A percentile compares a stretch with the other conserved stretches of the same genome.
phyloP scores from a whole-genome alignment of 2,797 vertebrate genomes.

The Selene dorsalis region DNA sequence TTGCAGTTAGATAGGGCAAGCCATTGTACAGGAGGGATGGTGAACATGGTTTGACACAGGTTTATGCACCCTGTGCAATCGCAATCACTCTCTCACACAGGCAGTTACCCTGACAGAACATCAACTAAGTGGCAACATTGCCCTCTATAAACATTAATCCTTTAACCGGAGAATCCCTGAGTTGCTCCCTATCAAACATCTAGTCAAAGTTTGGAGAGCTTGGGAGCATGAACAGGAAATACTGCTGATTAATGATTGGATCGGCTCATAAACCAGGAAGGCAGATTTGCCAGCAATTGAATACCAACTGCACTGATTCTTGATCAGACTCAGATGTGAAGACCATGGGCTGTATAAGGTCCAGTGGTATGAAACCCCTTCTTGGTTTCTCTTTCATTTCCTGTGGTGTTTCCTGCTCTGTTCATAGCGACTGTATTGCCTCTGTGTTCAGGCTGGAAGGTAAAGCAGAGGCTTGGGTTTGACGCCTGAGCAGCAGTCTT shows the following conservation, averaged over 20 bases:
- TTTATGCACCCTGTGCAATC: slow-evolving; percentile 54
- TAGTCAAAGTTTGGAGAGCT: slow-evolving; percentile 39
- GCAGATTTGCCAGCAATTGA: slow-evolving; percentile 50
- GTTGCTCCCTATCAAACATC: slow-evolving; percentile 34
- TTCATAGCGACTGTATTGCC: slow-evolving; percentile 46
- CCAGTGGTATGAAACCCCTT: slow-evolving; percentile 38
- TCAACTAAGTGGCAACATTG: slow-evolving; percentile 38
- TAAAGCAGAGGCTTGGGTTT: slow-evolving; percentile 72
- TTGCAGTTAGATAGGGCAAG: slow-evolving; percentile 18
- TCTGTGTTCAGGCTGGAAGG: slow-evolving; percentile 57
- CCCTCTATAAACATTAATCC: slow-evolving; percentile 46
- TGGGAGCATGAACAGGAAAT: slow-evolving; percentile 61
- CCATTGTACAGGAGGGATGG: slow-evolving; percentile 7
- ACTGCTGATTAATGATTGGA: slow-evolving; percentile 68
- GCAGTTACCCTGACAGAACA: slow-evolving; percentile 40
- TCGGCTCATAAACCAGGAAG: slow-evolving; percentile 47
- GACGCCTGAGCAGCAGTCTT: slow-evolving; percentile 64
- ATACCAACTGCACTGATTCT: slow-evolving; percentile 40
- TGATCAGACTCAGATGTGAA: slow-evolving; percentile 75
- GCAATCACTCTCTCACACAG: slow-evolving; percentile 22
- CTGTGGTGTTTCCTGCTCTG: slow-evolving; percentile 67
- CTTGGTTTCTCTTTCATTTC: slow-evolving; percentile 71
- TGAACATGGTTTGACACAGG: slow-evolving; percentile 37
- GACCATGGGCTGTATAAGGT: slow-evolving; percentile 28
- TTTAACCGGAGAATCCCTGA: slow-evolving; percentile 36